These are phyloP conservation scores for Grammomys dolichurus DNA, from an alignment of 2,113 vertebrate genomes.

Conservation along the genomic window DNA sequence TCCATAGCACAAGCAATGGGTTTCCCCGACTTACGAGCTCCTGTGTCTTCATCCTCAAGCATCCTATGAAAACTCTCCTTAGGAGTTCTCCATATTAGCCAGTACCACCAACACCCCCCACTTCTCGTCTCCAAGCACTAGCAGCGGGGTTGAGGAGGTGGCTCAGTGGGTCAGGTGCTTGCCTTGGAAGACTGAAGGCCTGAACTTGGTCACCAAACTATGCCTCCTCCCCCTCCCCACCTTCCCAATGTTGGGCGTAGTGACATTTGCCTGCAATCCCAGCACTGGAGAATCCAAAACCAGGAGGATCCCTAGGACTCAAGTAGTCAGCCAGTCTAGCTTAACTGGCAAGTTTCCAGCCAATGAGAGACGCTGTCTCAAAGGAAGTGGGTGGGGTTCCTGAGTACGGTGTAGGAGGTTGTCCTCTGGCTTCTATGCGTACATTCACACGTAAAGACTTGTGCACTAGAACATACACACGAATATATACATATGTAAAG, in stretches of 20 bases:
- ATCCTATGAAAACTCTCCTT: not conserved
- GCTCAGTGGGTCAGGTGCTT: not conserved
- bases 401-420: not conserved
- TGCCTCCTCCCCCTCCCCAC: rapidly evolving
- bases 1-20: not conserved
- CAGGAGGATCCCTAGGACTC: not conserved
- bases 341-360: not conserved
- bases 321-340: not conserved
- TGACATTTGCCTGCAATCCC: not conserved
- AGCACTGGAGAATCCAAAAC: not conserved
- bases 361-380: not conserved
- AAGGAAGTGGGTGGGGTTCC: not conserved
- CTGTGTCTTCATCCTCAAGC: not conserved
- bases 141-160: too few species aligned
- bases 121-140: not conserved
- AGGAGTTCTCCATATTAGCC: not conserved
- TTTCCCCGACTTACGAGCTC: not conserved
- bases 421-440: not conserved
- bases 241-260: not conserved
- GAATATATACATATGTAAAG: not conserved
- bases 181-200: too few species aligned
- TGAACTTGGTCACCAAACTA: not conserved
- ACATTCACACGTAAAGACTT: too few species aligned
- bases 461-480: not conserved
- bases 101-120: too few species aligned